These are phyloP conservation scores for Dexiosoma caninum DNA, from an alignment of 2,888 invertebrate genomes.

Conservation along the genomic window DNA sequence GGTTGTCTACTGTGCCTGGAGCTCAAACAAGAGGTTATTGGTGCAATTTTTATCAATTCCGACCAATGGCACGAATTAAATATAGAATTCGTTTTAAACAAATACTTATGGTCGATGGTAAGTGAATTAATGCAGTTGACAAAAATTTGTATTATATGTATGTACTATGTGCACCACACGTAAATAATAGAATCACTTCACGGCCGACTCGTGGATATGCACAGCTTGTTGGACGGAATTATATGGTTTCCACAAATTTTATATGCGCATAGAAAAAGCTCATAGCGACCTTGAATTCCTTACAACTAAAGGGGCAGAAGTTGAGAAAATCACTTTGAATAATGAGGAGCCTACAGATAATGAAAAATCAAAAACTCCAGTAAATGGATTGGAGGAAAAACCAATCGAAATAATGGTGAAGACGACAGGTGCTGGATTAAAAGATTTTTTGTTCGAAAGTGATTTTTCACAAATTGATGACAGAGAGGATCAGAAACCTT, in stretches of 20 bases:
- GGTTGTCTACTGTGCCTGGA: conserved; percentile 41
- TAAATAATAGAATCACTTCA: conserved; percentile 3
- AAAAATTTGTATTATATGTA: too few relatives aligned
- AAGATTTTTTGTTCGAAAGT: background rate
- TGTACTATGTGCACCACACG: background rate
- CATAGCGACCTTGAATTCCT: conserved; percentile 37
- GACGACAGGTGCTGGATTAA: background rate
- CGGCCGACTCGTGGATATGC: conserved; percentile 63
- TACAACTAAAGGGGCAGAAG: background rate
- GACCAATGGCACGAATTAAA: conserved; percentile 16
- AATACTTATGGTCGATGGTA: conserved; percentile 52
- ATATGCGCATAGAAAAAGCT: conserved; percentile 30
- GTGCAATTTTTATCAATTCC: conserved; percentile 8
- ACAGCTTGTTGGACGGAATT: conserved; percentile 69
- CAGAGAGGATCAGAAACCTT: conserved; percentile 63
- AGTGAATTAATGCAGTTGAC: background rate
- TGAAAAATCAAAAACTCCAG: background rate
- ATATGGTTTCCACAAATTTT: conserved; percentile 66
- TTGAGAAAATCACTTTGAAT: background rate
- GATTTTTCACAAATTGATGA: background rate
- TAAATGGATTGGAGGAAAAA: background rate
- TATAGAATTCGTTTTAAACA: conserved; percentile 13
- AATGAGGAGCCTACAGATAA: too few relatives aligned
- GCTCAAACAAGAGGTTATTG: background rate
- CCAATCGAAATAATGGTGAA: too few relatives aligned